These are phyloP conservation scores for Salvelinus namaycush DNA, from an alignment of 2,113 vertebrate genomes.

Conservation along the genomic window DNA sequence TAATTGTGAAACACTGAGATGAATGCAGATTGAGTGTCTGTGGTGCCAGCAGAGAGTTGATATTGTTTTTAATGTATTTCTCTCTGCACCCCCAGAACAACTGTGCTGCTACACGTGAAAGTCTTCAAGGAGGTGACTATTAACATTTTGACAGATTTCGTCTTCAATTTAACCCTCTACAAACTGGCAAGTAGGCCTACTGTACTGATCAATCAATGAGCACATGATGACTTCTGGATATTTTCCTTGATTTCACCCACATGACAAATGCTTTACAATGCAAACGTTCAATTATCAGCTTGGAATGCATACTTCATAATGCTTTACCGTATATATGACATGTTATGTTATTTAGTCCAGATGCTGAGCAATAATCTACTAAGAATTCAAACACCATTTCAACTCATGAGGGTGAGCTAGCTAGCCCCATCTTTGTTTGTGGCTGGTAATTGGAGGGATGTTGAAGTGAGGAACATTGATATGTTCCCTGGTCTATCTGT, in stretches of 20 bases:
- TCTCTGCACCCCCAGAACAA: constrained; percentile 32
- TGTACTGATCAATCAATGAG: neutral
- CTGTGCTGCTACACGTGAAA: constrained; percentile 45
- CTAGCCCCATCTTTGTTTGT: constrained; percentile 62
- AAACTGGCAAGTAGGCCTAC: neutral
- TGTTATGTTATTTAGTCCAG: constrained; percentile 29
- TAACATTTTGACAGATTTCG: constrained; percentile 6
- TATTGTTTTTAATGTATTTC: constrained; percentile 49
- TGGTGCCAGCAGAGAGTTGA: constrained; percentile 38
- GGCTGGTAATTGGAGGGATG: constrained; percentile 78
- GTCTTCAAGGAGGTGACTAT: constrained; percentile 44
- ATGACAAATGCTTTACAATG: neutral
- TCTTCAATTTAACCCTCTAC: constrained; percentile 1
- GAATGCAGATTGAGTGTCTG: constrained; percentile 69
- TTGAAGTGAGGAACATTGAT: constrained; percentile 71
- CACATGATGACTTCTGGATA: neutral
- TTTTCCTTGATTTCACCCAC: neutral
- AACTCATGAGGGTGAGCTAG: constrained; percentile 46
- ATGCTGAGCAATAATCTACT: constrained; percentile 31
- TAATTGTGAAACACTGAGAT: constrained; percentile 70
- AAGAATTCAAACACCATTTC: constrained; percentile 51
- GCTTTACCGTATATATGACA: neutral
- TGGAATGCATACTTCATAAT: neutral
- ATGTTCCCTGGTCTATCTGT: constrained; percentile 74
- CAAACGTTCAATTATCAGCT: neutral